Conservation (phyloP, 2,797 vertebrate species). For the Sebastes diaconus region DNA sequence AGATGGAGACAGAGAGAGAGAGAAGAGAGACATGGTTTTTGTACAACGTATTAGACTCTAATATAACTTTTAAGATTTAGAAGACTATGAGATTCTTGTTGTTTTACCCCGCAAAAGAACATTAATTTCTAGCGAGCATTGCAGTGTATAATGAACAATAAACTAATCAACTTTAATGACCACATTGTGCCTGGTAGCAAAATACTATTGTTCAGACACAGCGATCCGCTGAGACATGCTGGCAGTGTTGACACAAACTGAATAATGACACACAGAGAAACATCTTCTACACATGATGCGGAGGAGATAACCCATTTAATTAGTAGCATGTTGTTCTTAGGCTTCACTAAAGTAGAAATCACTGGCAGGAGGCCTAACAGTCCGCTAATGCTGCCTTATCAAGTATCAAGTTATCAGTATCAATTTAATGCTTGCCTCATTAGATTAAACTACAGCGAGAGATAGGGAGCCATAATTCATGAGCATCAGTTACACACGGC, state of each 20-base stretch:
- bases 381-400: conserved; percentile 1
- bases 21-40: not conserved
- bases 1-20: not conserved
- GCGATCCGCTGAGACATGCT: not conserved
- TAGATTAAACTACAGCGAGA: conserved; percentile 14
- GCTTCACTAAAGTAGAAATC: conserved; percentile 3
- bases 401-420: conserved; percentile 7
- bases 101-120: not conserved
- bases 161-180: conserved; percentile 14
- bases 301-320: conserved; percentile 28
- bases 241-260: conserved; percentile 2
- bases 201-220: conserved; percentile 5
- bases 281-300: conserved; percentile 6
- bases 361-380: not conserved
- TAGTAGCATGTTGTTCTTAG: conserved; percentile 12
- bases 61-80: conserved; percentile 10
- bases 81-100: not conserved
- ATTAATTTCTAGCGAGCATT: not conserved
- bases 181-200: not conserved
- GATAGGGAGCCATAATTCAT: not conserved
- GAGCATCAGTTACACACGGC: conserved; percentile 13
- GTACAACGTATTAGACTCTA: conserved; percentile 9
- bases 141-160: not conserved
- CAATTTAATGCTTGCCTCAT: conserved; percentile 17
- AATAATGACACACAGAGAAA: conserved; percentile 24